These are phyloP conservation scores for Halocaridina rubra DNA, from an alignment of 2,888 invertebrate genomes.

Conservation along the genomic window DNA sequence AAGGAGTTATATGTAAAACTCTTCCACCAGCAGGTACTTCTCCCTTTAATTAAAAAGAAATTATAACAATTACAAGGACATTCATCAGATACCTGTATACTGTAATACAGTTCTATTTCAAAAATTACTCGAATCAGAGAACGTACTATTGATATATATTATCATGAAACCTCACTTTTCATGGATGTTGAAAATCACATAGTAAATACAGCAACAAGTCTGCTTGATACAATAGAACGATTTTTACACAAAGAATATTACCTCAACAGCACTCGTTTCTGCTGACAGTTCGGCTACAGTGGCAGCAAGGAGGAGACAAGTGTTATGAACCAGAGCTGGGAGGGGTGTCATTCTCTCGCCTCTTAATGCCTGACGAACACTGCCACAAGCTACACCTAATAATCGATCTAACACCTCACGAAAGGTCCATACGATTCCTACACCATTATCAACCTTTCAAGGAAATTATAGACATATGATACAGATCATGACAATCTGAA, in stretches of 20 bases:
- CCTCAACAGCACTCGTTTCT: slow-evolving; percentile 81
- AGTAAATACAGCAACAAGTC: too few relatives aligned
- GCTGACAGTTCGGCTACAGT: slow-evolving; percentile 89
- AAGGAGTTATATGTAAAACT: slow-evolving; percentile 75
- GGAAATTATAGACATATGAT: background rate
- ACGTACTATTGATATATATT: too few relatives aligned
- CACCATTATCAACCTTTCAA: slow-evolving; percentile 56
- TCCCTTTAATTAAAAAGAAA: slow-evolving; percentile 35
- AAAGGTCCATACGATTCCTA: slow-evolving; percentile 74
- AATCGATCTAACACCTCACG: slow-evolving; percentile 86
- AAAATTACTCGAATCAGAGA: too few relatives aligned
- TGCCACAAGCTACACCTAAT: slow-evolving; percentile 83
- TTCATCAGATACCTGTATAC: too few relatives aligned
- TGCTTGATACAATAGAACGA: too few relatives aligned
- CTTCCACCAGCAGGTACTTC: slow-evolving; percentile 57
- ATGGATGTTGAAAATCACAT: too few relatives aligned
- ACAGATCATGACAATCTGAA: too few relatives aligned
- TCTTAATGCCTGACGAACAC: slow-evolving; percentile 75
- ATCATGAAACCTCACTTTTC: too few relatives aligned
- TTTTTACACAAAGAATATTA: slow-evolving; percentile 69
- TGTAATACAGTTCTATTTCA: too few relatives aligned
- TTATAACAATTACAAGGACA: background rate
- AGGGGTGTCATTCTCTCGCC: slow-evolving; percentile 71
- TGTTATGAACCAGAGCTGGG: slow-evolving; percentile 70
- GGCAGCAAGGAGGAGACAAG: slow-evolving; percentile 76